phyloP scores from a whole-genome alignment of 92 coral and sea anemone genomes.

The Paramuricea clavata region DNA sequence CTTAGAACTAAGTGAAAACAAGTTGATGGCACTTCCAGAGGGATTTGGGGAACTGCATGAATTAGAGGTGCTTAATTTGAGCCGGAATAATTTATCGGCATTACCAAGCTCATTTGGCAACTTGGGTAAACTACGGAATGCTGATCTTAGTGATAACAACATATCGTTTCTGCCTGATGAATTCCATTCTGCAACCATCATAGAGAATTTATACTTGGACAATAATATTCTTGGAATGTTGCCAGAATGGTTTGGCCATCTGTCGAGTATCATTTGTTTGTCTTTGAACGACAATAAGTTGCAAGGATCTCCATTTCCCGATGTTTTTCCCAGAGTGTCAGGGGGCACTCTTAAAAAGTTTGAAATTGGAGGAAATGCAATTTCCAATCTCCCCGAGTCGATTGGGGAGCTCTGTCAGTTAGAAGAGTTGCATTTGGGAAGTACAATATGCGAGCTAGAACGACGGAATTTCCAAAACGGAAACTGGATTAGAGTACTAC shows the following conservation, averaged over 20 bases:
- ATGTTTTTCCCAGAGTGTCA: conserved; percentile 74
- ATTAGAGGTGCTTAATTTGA: conserved; percentile 81
- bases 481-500: conserved; percentile 83
- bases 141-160: conserved; percentile 80
- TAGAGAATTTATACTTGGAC: conserved; percentile 79
- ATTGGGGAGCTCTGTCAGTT: conserved; percentile 82
- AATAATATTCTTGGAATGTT: conserved; percentile 76
- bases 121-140: conserved; percentile 62
- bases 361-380: conserved; percentile 87
- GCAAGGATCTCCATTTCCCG: conserved; percentile 74
- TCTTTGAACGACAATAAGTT: conserved; percentile 83
- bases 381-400: conserved; percentile 78
- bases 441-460: conserved; percentile 92
- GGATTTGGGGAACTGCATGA: conserved; percentile 74
- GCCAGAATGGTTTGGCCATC: conserved; percentile 86
- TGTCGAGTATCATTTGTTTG: conserved; percentile 70
- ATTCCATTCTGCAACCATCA: conserved; percentile 72
- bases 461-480: conserved; percentile 97
- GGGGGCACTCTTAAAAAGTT: conserved; percentile 72
- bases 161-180: conserved; percentile 71
- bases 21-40: conserved; percentile 73
- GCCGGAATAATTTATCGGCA: conserved; percentile 74
- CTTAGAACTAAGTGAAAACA: conserved; percentile 89
- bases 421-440: conserved; percentile 86
- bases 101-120: conserved; percentile 81